A percentile compares a stretch with the other conserved stretches of the same genome.
phyloP scores from a whole-genome alignment of 2,888 invertebrate species.

The Alcis repandata region DNA sequence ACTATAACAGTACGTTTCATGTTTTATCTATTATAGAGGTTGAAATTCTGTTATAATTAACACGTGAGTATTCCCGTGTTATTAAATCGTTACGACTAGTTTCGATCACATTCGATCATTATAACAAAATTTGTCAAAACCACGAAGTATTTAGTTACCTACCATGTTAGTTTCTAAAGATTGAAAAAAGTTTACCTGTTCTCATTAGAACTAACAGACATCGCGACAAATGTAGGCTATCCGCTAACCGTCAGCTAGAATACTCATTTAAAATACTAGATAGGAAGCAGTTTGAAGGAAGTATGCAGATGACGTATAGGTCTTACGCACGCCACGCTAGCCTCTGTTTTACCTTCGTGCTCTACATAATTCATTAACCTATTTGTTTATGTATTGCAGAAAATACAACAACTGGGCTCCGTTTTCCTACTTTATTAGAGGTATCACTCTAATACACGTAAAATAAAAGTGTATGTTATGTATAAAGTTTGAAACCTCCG shows the following conservation, averaged over 20 bases:
- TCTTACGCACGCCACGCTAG: constrained; percentile 31
- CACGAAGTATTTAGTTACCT: background rate
- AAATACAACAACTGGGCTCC: background rate
- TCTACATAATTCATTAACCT: constrained; percentile 21
- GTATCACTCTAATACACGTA: too few relatives aligned
- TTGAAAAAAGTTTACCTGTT: background rate
- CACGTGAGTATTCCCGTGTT: too few relatives aligned
- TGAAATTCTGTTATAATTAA: too few relatives aligned
- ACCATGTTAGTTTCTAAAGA: background rate
- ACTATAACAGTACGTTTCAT: too few relatives aligned
- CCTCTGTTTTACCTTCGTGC: constrained; percentile 16
- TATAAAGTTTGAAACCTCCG: too few relatives aligned
- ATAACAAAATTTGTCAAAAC: too few relatives aligned
- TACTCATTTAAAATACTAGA: constrained; percentile 19
- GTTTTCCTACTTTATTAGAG: background rate
- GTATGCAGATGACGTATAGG: constrained; percentile 36
- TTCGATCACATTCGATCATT: too few relatives aligned
- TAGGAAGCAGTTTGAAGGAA: constrained; percentile 34
- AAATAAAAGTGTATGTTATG: too few relatives aligned
- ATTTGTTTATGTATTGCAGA: constrained; percentile 2
- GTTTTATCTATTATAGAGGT: too few relatives aligned
- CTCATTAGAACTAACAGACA: background rate
- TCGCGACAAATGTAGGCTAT: constrained; percentile 10
- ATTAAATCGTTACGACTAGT: too few relatives aligned
- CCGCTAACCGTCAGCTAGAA: background rate